phyloP scores from a whole-genome alignment of 2,888 invertebrate species.

The Amphiduros pacificus region DNA sequence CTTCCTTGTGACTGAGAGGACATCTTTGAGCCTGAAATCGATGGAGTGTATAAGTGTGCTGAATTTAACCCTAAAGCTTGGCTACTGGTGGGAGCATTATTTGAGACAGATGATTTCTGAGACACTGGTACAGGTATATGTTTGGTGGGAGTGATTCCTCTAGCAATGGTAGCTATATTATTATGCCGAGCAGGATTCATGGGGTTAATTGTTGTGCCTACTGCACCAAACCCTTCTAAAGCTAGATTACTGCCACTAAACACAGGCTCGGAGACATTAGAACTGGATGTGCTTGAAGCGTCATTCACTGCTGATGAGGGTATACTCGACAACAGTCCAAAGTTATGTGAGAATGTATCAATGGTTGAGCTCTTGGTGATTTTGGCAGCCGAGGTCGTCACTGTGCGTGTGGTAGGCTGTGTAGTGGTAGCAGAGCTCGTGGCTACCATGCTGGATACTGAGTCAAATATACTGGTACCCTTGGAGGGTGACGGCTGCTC shows the following conservation, averaged over 20 bases:
- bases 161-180: neutral
- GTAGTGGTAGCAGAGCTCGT: conserved; percentile 5
- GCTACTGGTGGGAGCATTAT: no score
- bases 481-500: neutral
- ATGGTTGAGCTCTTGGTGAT: conserved; percentile 1
- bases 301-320: no score
- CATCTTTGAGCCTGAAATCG: no score
- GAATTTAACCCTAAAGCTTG: no score
- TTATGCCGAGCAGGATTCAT: neutral
- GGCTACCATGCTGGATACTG: neutral
- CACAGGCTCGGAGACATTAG: no score
- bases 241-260: no score
- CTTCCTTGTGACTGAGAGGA: no score
- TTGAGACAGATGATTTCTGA: no score
- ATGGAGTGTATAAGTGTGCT: no score
- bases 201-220: neutral
- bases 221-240: neutral
- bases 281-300: no score
- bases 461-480: neutral
- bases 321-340: neutral
- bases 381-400: conserved; percentile 1
- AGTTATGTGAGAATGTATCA: conserved; percentile 5
- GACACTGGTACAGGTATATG: neutral
- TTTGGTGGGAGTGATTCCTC: neutral
- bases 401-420: neutral